Base-by-base conservation (phyloP, 2,797 vertebrate genomes). In the Prunella strophiata region DNA sequence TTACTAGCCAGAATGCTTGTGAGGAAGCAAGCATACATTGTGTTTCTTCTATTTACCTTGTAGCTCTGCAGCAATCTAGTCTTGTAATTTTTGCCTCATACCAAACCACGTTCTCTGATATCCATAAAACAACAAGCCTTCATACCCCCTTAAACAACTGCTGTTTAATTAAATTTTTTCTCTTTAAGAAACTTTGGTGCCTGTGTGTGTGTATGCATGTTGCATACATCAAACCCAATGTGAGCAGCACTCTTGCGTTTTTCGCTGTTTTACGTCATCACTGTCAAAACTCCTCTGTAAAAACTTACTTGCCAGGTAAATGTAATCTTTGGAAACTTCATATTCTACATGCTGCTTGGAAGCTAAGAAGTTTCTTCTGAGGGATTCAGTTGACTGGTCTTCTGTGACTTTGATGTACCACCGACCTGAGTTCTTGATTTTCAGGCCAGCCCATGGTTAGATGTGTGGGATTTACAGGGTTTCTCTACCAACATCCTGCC, bases 141-240 rank as follows among this genome's bases (percentile, higher is more conserved):
- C 67, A n/a, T 32, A 52, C 22, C 22, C 26, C 67, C 27, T 77
- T 57, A 40, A 88, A 29, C 34, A 67, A 68, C 30, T 34, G 38
- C 75, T 74, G 16, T 71, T 77, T 43, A 61, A 71, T 96, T 93
- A 75, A 93, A 54, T 78, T 80, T 85, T 79, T 92, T 32, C n/a
- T 85, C 80, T 85, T 63, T 87, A 30, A 88, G 78, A 80, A 80
- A 36, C 54, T 22, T 47, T 36, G 74, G 11, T 87, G 62, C 10
- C 1, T 59, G 38, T 36, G 30, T 48, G 32, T 14, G 26, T 3
- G 7, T 5, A 7, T 13, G 32, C 8, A 5, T 65, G 45, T 68
- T 93, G 62, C 51, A 25, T 74, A 91, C 82, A 19, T 73, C 68
- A 84, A 88, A 48, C 40, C 11, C 40, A 29, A 5, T 11, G 21